Conservation (phyloP, 92 coral and sea anemone genomes). For the Nematostella vectensis region DNA sequence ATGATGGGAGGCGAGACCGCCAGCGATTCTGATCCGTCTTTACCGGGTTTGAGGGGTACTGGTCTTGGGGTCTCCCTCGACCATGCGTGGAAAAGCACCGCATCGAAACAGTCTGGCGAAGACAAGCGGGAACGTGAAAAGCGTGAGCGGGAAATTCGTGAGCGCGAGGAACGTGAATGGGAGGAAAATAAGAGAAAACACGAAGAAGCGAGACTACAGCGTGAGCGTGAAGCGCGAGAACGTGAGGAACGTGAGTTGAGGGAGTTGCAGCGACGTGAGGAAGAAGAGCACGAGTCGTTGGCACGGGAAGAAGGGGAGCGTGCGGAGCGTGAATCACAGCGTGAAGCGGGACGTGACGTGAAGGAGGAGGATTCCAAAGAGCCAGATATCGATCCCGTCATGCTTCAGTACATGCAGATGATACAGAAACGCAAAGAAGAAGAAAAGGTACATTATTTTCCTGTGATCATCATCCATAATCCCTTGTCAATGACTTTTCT, state of each 20-base stretch:
- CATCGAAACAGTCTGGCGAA: slow-evolving; percentile 7
- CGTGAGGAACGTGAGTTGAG: slow-evolving; percentile 46
- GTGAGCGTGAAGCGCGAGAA: slow-evolving; percentile 57
- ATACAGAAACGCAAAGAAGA: slow-evolving; percentile 42
- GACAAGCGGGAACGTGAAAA: slow-evolving; percentile 24
- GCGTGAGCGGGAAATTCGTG: slow-evolving; percentile 21
- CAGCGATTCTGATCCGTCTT: slow-evolving; percentile 3
- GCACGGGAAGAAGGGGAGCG: slow-evolving; percentile 9
- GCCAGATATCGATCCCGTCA: slow-evolving; percentile 51
- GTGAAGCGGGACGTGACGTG: not conserved
- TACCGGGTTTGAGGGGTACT: slow-evolving; percentile 2
- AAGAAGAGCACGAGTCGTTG: not conserved
- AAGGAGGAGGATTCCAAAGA: slow-evolving; percentile 14
- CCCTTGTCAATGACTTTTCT: too few relatives aligned
- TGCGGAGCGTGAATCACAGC: slow-evolving; percentile 2
- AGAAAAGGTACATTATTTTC: slow-evolving; percentile 19
- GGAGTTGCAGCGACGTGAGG: slow-evolving; percentile 39
- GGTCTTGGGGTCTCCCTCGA: slow-evolving; percentile 20
- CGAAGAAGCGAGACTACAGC: slow-evolving; percentile 31
- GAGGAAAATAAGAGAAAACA: slow-evolving; percentile 27
- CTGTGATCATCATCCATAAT: too few relatives aligned
- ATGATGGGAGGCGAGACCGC: slow-evolving; percentile 5
- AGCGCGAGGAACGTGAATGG: slow-evolving; percentile 51
- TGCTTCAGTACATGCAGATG: slow-evolving; percentile 63
- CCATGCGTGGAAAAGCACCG: slow-evolving; percentile 28